Evolutionary conservation across 2,113 vertebrate species (phyloP), one percentile per base, ranked within the genome.

Genomic region (Spermophilus dauricus): DNA sequence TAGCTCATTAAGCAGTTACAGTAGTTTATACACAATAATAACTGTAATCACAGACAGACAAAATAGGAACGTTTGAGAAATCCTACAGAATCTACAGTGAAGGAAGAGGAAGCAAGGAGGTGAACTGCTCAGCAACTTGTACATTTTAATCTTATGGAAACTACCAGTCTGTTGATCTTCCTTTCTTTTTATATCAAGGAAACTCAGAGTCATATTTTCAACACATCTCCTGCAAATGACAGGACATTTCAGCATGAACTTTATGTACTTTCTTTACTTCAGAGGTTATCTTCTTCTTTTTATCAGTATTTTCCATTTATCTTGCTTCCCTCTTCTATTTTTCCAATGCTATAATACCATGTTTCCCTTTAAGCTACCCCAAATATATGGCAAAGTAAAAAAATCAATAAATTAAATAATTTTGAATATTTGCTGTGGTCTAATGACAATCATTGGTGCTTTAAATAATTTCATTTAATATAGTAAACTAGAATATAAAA

Each of bases 401-500:
- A 45, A 72, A 22, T 48, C 67, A 86, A 26, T 89, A 69, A 88
- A 75, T 34, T 37, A 56, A 76, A 73, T 58, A 75, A 82, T 73
- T 65, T 48, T 93, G 37, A 37, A 34, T n/a, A 75, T 2, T 22
- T 72, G 81, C 17, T 81, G 56, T 20, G 14, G 18, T 82, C 10
- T 42, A 70, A 89, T 7, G 51, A 82, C 34, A 91, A 26, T 28
- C 67, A 28, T 48, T 30, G 65, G n/a, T 14, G n/a, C 24, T 81
- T 90, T 61, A 58, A 91, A 70, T 86, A 94, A 86, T 86, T 94
- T 89, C 58, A 95, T 61, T 72, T 92, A 96, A 58, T 77, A 65
- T 5, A 77, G 86, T 34, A 84, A 90, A 78, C 32, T 37, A 58
- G 11, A 86, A 82, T 82, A 67, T 32, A 94, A 95, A 87, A 67